Conservation (phyloP, 1,140 invertebrate species). For the Pogonomyrmex californicus region DNA sequence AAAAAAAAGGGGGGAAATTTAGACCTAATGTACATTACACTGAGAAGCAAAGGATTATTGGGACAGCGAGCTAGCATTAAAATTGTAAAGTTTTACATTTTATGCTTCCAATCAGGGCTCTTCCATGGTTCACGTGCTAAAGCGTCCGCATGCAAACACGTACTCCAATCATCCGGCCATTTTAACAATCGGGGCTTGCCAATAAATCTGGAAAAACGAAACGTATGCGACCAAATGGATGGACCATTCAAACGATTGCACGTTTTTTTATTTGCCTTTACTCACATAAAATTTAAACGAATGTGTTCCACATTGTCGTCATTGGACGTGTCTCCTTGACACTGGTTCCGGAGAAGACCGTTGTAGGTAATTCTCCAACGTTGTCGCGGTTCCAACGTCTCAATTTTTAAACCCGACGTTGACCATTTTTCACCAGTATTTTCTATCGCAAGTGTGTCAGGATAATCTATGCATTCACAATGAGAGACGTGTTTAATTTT, state of each 20-base stretch:
- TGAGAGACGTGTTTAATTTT: background rate
- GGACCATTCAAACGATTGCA: background rate
- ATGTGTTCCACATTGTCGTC: conserved; percentile 85
- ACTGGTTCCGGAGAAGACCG: conserved; percentile 87
- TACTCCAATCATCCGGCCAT: conserved; percentile 86
- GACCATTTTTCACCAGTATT: conserved; percentile 84
- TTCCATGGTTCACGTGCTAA: conserved; percentile 88
- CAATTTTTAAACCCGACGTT: conserved; percentile 88
- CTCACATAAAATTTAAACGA: conserved; percentile 85
- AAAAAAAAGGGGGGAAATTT: background rate
- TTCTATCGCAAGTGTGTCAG: conserved; percentile 83
- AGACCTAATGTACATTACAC: background rate
- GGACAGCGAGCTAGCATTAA: background rate
- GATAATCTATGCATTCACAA: conserved; percentile 79
- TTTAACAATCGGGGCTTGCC: conserved; percentile 85
- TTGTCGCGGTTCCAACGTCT: conserved; percentile 86
- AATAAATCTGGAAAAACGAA: conserved; percentile 87
- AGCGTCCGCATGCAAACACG: conserved; percentile 85
- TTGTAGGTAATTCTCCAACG: conserved; percentile 89
- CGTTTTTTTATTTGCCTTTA: background rate
- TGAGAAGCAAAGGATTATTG: background rate
- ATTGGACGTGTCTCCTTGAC: conserved; percentile 68
- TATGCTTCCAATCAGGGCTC: conserved; percentile 81
- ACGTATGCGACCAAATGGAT: background rate
- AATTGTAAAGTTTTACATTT: conserved; percentile 75